phyloP scores from a whole-genome alignment of 2,113 vertebrate genomes.

The Piprites chloris region DNA sequence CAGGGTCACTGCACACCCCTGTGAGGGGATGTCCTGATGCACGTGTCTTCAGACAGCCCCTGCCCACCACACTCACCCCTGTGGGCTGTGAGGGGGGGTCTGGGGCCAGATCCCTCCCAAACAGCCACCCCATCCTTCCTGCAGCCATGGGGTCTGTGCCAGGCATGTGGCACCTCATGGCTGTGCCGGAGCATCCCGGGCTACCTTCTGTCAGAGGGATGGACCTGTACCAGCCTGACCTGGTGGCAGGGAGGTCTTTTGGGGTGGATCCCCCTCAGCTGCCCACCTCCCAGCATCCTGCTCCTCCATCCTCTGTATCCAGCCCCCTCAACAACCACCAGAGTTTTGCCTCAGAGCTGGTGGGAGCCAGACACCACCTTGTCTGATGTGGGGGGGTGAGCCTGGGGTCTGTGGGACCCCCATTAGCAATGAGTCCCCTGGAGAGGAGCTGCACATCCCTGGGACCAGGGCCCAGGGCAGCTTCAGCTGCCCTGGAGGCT shows the following conservation, averaged over 20 bases:
- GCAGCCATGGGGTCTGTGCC: neutral
- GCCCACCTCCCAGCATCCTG: neutral
- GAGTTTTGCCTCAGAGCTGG: rapidly evolving
- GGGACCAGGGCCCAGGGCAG: neutral
- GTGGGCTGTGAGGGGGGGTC: neutral
- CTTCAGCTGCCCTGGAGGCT: neutral
- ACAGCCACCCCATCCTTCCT: rapidly evolving
- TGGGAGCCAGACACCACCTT: rapidly evolving
- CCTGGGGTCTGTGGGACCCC: neutral
- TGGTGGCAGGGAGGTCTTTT: neutral
- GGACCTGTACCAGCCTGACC: neutral
- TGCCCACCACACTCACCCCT: neutral
- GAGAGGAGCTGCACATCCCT: neutral
- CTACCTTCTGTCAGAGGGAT: neutral
- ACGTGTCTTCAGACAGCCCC: neutral
- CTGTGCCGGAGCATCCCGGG: rapidly evolving
- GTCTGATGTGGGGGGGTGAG: rapidly evolving
- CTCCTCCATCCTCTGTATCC: neutral
- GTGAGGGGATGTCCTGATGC: neutral
- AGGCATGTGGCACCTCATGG: neutral
- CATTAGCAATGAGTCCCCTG: neutral
- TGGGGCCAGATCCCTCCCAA: rapidly evolving
- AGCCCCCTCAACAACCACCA: rapidly evolving
- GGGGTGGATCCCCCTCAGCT: neutral
- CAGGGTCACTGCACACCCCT: rapidly evolving